A percentile compares a stretch with the other conserved stretches of the same genome.
Evolutionary conservation across 2,888 invertebrate species (phyloP).

Genomic region (Yponomeuta evonymella): DNA sequence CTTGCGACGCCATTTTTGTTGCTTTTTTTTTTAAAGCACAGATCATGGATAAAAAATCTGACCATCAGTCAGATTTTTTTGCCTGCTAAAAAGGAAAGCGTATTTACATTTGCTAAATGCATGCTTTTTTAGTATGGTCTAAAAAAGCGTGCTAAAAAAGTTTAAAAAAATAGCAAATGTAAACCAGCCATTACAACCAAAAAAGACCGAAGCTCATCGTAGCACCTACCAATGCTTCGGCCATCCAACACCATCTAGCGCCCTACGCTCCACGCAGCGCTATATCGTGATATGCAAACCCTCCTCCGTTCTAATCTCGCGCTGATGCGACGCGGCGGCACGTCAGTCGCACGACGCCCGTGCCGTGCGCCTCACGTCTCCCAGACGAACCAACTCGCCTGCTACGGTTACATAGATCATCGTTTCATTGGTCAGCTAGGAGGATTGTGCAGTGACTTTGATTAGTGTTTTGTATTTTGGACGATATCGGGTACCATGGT

Average conservation of each 20-base stretch:
- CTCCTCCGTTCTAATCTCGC: conserved; percentile 14
- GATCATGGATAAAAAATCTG: too few relatives aligned
- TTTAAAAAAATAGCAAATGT: too few relatives aligned
- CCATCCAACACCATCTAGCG: neutral
- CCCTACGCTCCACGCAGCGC: neutral
- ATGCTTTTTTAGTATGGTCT: too few relatives aligned
- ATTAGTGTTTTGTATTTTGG: conserved; percentile 18
- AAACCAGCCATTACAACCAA: too few relatives aligned
- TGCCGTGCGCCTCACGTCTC: conserved; percentile 37
- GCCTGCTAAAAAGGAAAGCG: too few relatives aligned
- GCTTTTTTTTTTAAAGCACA: too few relatives aligned
- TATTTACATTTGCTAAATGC: too few relatives aligned
- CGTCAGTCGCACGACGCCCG: conserved; percentile 63
- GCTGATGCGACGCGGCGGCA: conserved; percentile 24
- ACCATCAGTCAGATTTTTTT: too few relatives aligned
- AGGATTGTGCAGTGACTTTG: conserved; percentile 22
- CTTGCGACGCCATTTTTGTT: too few relatives aligned
- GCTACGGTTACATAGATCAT: conserved; percentile 17
- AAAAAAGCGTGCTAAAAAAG: too few relatives aligned
- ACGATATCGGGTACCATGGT: conserved; percentile 42
- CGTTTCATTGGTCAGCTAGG: conserved; percentile 16
- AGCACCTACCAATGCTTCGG: neutral
- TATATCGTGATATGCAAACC: neutral
- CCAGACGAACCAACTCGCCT: conserved; percentile 14
- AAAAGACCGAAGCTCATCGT: neutral